Evolutionary conservation across 2,113 vertebrate genomes (phyloP).

Genomic region (Chaetodon trifascialis): DNA sequence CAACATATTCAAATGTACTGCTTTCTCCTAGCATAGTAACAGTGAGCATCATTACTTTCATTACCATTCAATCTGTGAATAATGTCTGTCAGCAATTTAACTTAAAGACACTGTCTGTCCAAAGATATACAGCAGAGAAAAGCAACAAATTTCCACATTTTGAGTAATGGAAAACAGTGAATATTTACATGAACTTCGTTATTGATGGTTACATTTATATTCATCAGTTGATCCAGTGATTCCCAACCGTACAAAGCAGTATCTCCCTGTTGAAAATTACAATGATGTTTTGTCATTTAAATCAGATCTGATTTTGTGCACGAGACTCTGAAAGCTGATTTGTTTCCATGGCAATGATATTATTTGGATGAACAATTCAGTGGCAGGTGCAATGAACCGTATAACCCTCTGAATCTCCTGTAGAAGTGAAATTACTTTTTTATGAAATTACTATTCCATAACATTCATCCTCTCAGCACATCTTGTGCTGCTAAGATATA

Average conservation of each 20-base stretch:
- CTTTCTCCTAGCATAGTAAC: background rate
- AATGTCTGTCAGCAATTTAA: background rate
- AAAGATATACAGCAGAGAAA: background rate
- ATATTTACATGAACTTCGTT: background rate
- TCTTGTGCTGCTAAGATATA: background rate
- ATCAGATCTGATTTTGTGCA: slow-evolving; percentile 8
- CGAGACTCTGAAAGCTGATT: slow-evolving; percentile 5
- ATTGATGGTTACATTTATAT: background rate
- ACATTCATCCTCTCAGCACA: no score
- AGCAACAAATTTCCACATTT: background rate
- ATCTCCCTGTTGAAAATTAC: no score
- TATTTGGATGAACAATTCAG: slow-evolving; percentile 24
- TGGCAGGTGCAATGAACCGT: slow-evolving; percentile 15
- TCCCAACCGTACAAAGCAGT: background rate
- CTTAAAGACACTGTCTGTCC: background rate
- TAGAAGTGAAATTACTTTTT: background rate
- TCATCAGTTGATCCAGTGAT: background rate
- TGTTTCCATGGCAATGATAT: slow-evolving; percentile 48
- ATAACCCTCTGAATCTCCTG: slow-evolving; percentile 10
- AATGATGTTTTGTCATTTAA: slow-evolving; percentile 2
- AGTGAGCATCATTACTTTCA: slow-evolving; percentile 1
- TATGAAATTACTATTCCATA: background rate
- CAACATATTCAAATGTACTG: background rate
- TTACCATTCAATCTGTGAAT: background rate
- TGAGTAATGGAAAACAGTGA: background rate